Conservation (phyloP, 2,888 invertebrate species). For the Eupithecia tripunctaria region DNA sequence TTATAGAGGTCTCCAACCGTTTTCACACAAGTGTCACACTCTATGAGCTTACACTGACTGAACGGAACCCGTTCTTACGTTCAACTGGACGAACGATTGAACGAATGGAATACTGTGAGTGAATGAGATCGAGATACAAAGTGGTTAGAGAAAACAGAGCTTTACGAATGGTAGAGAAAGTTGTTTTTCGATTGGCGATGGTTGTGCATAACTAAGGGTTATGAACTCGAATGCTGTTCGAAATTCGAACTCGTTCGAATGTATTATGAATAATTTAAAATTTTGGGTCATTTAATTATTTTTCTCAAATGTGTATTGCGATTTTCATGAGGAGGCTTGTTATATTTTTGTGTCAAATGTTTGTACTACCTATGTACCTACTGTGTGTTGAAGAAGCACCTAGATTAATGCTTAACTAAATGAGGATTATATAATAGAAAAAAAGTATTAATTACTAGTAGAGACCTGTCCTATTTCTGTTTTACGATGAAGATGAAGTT, state of each 20-base stretch:
- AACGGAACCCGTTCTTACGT: slow-evolving; percentile 24
- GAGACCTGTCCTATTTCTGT: neutral
- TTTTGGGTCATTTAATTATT: neutral
- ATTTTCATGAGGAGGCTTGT: neutral
- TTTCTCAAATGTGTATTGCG: neutral
- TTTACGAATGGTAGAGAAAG: neutral
- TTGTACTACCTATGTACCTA: neutral
- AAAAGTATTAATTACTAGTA: neutral
- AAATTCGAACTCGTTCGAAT: too few relatives aligned
- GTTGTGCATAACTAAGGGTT: neutral
- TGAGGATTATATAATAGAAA: neutral
- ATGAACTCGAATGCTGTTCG: neutral
- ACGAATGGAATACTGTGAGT: slow-evolving; percentile 13
- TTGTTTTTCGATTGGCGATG: neutral
- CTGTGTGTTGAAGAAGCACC: neutral
- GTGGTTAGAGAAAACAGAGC: slow-evolving; percentile 4
- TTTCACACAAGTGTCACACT: slow-evolving; percentile 28
- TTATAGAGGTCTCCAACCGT: slow-evolving; percentile 25
- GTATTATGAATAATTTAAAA: neutral
- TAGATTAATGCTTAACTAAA: neutral
- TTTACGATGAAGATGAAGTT: neutral
- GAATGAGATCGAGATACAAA: slow-evolving; percentile 12
- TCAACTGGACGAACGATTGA: slow-evolving; percentile 27
- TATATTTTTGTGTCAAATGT: neutral
- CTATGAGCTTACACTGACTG: slow-evolving; percentile 28